phyloP scores from a whole-genome alignment of 2,888 invertebrate genomes.

The Exephanes ischioxanthus region DNA sequence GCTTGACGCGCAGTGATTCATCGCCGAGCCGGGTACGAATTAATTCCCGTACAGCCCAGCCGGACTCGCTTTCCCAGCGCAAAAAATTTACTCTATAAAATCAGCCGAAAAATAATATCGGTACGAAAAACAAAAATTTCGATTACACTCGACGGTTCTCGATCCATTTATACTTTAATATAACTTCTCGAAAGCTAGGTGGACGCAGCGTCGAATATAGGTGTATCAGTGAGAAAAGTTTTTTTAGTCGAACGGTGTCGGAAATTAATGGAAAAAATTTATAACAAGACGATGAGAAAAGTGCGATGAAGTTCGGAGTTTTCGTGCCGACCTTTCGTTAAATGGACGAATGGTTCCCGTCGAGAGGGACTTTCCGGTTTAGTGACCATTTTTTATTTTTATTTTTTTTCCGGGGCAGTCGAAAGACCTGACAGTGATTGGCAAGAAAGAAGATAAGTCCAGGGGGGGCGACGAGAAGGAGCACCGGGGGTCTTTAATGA shows the following conservation, averaged over 20 bases:
- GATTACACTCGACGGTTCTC: not conserved
- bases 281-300: not conserved
- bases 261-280: not conserved
- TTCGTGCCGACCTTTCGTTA: not conserved
- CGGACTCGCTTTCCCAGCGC: not conserved
- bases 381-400: not conserved
- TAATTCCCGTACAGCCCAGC: slow-evolving; percentile 31
- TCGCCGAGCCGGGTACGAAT: slow-evolving; percentile 33
- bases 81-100: not conserved
- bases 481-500: slow-evolving; percentile 44
- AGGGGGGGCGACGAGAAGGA: not conserved
- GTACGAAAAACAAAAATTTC: not conserved
- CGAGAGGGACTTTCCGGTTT: not conserved
- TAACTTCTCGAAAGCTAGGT: not conserved
- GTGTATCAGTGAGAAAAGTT: not conserved
- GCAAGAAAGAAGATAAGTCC: slow-evolving; percentile 13
- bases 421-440: slow-evolving; percentile 48
- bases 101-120: not conserved
- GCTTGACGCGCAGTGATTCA: slow-evolving; percentile 54
- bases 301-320: not conserved
- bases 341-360: not conserved
- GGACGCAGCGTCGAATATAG: not conserved
- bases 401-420: slow-evolving; percentile 7
- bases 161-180: not conserved
- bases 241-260: not conserved